Evolutionary conservation across 2,797 vertebrate species (phyloP).

Genomic region (Pogonophryne albipinna): DNA sequence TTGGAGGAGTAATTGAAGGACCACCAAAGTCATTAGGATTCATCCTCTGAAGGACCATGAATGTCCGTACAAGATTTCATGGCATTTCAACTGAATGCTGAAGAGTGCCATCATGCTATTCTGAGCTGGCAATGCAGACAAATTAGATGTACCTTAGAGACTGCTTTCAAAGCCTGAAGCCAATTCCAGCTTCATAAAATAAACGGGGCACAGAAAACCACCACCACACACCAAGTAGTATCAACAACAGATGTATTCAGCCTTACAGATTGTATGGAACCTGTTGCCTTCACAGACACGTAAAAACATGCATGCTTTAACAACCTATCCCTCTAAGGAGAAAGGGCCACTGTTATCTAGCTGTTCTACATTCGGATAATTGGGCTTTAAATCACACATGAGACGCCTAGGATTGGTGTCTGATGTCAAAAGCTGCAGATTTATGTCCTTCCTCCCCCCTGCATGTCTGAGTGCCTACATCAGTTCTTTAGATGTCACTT

Average conservation of each 20-base stretch:
- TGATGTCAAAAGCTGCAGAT: slow-evolving; percentile 43
- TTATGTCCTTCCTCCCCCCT: slow-evolving; percentile 26
- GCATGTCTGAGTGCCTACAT: slow-evolving; percentile 1
- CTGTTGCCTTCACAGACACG: slow-evolving; percentile 9
- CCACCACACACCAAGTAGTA: slow-evolving; percentile 16
- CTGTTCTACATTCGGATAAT: slow-evolving; percentile 43
- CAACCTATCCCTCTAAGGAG: slow-evolving; percentile 45
- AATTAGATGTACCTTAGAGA: slow-evolving; percentile 15
- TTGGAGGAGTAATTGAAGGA: neutral
- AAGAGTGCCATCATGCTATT: slow-evolving; percentile 1
- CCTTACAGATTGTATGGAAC: slow-evolving; percentile 2
- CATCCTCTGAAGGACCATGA: slow-evolving; percentile 1
- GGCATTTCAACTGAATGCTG: too few species aligned
- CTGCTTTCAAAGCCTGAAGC: slow-evolving; percentile 27
- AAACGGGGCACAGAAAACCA: slow-evolving; percentile 15
- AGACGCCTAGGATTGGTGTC: slow-evolving; percentile 30
- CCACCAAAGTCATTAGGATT: neutral
- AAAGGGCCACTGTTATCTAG: slow-evolving; percentile 37
- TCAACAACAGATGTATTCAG: slow-evolving; percentile 40
- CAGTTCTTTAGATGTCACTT: slow-evolving; percentile 4
- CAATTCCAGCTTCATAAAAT: slow-evolving; percentile 41
- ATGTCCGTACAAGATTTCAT: neutral
- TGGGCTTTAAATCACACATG: slow-evolving; percentile 40
- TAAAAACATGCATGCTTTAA: slow-evolving; percentile 26
- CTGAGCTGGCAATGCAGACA: slow-evolving; percentile 15